These are phyloP conservation scores for Siphonodentalium dalli DNA, from an alignment of 2,888 invertebrate genomes.

Conservation along the genomic window DNA sequence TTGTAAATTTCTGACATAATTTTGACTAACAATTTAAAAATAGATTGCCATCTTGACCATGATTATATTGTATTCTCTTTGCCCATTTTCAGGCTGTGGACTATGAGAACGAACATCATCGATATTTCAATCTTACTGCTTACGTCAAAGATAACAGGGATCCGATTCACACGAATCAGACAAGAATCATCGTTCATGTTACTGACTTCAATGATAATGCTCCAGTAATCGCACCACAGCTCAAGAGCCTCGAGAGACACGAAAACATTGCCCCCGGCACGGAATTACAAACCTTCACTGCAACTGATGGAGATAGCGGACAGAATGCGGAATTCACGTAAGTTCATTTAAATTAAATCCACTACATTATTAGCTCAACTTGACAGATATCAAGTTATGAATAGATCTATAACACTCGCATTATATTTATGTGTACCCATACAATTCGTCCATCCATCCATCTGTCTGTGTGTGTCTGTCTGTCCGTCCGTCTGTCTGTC, in stretches of 20 bases:
- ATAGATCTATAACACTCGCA: no score
- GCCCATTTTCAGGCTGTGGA: slow-evolving; percentile 57
- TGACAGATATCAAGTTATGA: no score
- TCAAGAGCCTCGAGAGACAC: slow-evolving; percentile 73
- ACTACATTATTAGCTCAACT: no score
- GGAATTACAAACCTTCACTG: slow-evolving; percentile 90
- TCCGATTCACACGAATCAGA: slow-evolving; percentile 74
- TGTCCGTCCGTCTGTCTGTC: no score
- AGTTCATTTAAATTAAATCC: no score
- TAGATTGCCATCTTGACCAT: neutral
- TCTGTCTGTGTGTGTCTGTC: no score
- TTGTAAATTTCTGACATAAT: no score
- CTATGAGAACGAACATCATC: slow-evolving; percentile 48
- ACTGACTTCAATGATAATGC: slow-evolving; percentile 99
- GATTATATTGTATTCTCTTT: no score
- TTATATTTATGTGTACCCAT: no score
- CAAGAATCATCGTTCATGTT: slow-evolving; percentile 95
- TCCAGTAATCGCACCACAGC: slow-evolving; percentile 77
- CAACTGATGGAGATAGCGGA: slow-evolving; percentile 94
- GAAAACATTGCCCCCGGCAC: slow-evolving; percentile 93
- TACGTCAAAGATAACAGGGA: slow-evolving; percentile 56
- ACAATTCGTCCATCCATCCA: no score
- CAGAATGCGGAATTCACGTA: slow-evolving; percentile 68
- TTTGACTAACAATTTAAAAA: neutral
- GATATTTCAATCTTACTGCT: slow-evolving; percentile 59